A percentile compares a stretch with the other conserved stretches of the same genome.
These are phyloP conservation scores for Polia nebulosa DNA, from an alignment of 2,888 invertebrate species.

Conservation along the genomic window DNA sequence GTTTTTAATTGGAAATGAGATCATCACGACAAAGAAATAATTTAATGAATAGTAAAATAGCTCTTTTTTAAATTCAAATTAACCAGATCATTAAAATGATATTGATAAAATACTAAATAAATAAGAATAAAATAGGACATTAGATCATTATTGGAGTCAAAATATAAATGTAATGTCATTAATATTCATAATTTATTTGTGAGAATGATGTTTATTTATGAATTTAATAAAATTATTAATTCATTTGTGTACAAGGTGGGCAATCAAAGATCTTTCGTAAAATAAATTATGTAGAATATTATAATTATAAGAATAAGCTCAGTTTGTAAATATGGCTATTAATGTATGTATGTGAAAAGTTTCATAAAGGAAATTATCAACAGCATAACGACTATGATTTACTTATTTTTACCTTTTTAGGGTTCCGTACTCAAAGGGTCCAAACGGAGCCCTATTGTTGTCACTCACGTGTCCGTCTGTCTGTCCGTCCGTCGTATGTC, in stretches of 20 bases:
- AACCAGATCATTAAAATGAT: neutral
- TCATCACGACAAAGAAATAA: neutral
- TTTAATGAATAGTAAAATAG: neutral
- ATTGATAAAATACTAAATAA: neutral
- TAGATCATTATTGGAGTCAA: neutral
- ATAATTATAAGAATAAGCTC: conserved; percentile 1
- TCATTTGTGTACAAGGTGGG: neutral
- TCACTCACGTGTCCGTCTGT: too few species aligned
- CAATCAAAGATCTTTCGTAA: neutral
- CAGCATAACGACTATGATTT: neutral
- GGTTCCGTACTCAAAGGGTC: too few species aligned
- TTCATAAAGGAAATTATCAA: conserved; percentile 23
- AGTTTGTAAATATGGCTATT: conserved; percentile 40
- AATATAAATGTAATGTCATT: neutral
- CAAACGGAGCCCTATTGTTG: too few species aligned
- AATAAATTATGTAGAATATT: neutral
- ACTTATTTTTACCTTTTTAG: too few species aligned
- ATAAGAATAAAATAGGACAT: too few species aligned
- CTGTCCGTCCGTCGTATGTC: too few species aligned
- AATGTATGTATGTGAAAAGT: conserved; percentile 1
- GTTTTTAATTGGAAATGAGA: neutral
- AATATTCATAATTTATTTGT: neutral
- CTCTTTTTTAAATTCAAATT: neutral
- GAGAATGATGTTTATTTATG: neutral
- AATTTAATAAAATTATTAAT: neutral